These are phyloP conservation scores for Tyria jacobaeae DNA, from an alignment of 2,888 invertebrate genomes.

Conservation along the genomic window DNA sequence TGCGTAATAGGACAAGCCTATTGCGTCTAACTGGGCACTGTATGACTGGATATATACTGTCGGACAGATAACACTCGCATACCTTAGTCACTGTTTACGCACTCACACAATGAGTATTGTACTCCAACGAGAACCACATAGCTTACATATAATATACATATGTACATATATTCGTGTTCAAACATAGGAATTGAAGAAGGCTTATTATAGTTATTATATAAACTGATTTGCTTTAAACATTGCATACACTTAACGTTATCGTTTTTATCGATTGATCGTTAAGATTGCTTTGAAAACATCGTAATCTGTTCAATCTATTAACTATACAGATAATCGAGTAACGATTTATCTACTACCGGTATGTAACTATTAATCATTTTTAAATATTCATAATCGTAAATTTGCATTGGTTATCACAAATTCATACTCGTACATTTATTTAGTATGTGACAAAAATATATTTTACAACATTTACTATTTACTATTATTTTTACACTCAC, in stretches of 20 bases:
- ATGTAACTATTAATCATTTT: conserved; percentile 1
- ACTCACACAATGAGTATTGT: too few species aligned
- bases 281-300: background rate
- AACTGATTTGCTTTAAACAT: background rate
- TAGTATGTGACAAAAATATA: background rate
- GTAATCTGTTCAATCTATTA: background rate
- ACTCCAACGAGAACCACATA: too few species aligned
- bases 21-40: too few species aligned
- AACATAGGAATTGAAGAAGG: too few species aligned
- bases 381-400: background rate
- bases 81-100: too few species aligned
- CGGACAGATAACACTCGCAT: too few species aligned
- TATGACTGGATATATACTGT: too few species aligned
- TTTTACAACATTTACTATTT: background rate
- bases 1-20: too few species aligned
- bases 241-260: background rate
- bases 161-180: too few species aligned
- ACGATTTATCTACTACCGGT: background rate
- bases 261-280: background rate
- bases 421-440: background rate
- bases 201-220: background rate
- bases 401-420: background rate
- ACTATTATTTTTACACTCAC: background rate
- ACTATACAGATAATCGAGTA: background rate
- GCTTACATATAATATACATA: too few species aligned